These are phyloP conservation scores for Leucopsar rothschildi DNA, from an alignment of 2,113 vertebrate genomes.

Conservation along the genomic window DNA sequence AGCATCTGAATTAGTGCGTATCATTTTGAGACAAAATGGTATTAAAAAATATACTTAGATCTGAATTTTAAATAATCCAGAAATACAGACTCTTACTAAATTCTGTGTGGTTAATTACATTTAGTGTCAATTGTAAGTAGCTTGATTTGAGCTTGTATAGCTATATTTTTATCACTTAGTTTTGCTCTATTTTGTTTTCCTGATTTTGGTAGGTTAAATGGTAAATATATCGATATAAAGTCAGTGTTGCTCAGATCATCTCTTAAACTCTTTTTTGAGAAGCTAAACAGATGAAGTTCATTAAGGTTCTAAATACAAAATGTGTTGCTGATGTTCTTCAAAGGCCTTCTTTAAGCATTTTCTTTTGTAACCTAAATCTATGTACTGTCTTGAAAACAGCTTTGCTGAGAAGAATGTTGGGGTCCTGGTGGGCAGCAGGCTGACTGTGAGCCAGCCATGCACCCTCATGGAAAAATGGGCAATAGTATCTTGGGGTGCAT, in stretches of 20 bases:
- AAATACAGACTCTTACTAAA: not conserved
- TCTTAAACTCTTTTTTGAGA: not conserved
- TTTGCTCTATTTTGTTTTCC: not conserved
- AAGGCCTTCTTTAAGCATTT: not conserved
- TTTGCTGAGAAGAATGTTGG: not conserved
- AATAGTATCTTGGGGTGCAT: not conserved
- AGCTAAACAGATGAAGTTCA: not conserved
- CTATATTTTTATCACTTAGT: not conserved
- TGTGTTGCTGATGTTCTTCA: not conserved
- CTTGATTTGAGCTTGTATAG: not conserved
- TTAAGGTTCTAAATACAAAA: not conserved
- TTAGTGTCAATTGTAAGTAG: not conserved
- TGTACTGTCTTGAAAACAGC: not conserved
- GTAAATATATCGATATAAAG: not conserved
- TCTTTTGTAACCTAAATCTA: not conserved
- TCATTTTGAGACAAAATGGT: not conserved
- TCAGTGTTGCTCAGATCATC: not conserved
- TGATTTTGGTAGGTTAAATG: not conserved
- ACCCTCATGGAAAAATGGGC: not conserved
- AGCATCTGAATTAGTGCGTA: not conserved
- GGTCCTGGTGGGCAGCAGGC: not conserved
- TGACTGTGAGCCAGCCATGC: not conserved
- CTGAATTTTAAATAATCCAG: not conserved
- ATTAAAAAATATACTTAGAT: not conserved
- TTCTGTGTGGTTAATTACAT: not conserved